Evolutionary conservation across 2,888 invertebrate genomes (phyloP).

Genomic region (Synergus umbraculus): DNA sequence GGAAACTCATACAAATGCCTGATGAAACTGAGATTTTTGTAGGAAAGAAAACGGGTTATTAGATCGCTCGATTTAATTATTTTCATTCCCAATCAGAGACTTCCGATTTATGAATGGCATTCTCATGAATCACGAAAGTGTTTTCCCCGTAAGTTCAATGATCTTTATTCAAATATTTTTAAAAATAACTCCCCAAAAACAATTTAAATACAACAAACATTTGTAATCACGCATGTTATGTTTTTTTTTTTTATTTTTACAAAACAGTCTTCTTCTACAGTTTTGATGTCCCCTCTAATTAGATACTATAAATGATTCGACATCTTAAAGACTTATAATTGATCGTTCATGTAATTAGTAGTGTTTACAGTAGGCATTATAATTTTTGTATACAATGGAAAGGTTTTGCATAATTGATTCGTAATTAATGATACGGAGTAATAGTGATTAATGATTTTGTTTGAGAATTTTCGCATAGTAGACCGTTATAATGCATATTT

Average conservation of each 20-base stretch:
- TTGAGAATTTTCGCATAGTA: neutral
- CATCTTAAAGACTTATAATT: neutral
- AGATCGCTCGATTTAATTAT: conserved; percentile 51
- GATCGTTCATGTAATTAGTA: neutral
- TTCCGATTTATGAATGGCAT: conserved; percentile 25
- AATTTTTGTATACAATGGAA: neutral
- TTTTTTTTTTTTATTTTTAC: no score
- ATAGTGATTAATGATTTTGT: conserved; percentile 20
- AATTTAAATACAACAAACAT: neutral
- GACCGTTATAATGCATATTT: conserved; percentile 35
- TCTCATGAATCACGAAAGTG: conserved; percentile 14
- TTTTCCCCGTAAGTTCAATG: neutral
- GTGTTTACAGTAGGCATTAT: neutral
- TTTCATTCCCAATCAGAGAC: neutral
- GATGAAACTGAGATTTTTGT: conserved; percentile 71
- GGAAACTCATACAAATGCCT: conserved; percentile 66
- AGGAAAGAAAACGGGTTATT: conserved; percentile 65
- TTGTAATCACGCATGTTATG: neutral
- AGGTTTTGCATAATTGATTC: conserved; percentile 8
- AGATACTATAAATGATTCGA: neutral
- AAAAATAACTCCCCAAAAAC: neutral
- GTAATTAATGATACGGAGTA: neutral
- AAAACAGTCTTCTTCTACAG: neutral
- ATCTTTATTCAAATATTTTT: neutral
- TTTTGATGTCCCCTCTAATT: neutral